Evolutionary conservation across 2,797 vertebrate species (phyloP).

Genomic region (Betta splendens): DNA sequence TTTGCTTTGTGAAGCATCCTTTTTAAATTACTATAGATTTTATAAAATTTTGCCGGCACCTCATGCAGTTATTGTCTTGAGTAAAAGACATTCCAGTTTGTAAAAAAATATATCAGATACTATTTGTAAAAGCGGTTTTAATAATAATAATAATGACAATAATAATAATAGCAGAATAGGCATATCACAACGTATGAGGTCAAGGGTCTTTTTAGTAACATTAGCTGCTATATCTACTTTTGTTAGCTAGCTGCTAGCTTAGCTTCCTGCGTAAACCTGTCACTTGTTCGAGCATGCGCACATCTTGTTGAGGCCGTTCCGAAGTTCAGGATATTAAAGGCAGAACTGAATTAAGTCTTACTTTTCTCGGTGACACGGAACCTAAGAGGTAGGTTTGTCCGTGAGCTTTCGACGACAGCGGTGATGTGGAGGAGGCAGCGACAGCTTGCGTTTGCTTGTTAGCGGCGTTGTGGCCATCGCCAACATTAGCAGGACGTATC

Average conservation of each 20-base stretch:
- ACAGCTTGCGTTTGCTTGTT: neutral
- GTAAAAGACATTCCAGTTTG: conserved; percentile 10
- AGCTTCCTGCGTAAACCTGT: neutral
- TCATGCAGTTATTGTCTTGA: conserved; percentile 11
- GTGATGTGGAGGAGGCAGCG: neutral
- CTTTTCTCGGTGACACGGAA: neutral
- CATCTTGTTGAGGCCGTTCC: neutral
- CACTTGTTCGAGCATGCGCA: neutral
- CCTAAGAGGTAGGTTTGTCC: neutral
- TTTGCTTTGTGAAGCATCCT: conserved; percentile 24
- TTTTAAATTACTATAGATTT: conserved; percentile 16
- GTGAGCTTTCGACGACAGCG: too few species aligned
- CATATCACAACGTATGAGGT: too few species aligned
- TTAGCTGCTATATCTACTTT: too few species aligned
- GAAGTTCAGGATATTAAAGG: neutral
- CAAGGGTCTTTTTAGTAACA: too few species aligned
- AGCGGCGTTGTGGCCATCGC: neutral
- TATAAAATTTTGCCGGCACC: conserved; percentile 20
- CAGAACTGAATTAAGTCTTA: accelerated
- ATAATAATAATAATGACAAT: too few species aligned
- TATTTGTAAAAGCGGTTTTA: too few species aligned
- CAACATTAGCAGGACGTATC: neutral
- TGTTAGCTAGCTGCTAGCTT: too few species aligned
- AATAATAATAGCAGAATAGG: too few species aligned
- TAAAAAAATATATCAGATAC: too few species aligned